phyloP scores from a whole-genome alignment of 2,888 invertebrate species.

The Meta bourneti region DNA sequence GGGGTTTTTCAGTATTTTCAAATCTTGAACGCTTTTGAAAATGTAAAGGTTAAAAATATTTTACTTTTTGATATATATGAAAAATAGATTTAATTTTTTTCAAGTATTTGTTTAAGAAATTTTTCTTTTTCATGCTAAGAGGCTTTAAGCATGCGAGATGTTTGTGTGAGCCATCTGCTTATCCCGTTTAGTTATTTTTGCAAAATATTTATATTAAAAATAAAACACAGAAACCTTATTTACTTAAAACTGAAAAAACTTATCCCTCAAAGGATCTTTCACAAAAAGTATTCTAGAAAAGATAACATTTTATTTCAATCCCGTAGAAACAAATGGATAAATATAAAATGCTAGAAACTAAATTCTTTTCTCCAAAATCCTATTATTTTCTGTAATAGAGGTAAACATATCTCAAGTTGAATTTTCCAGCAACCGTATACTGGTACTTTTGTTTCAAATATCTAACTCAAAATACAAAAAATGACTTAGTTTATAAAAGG shows the following conservation, averaged over 20 bases:
- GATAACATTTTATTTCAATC: not conserved
- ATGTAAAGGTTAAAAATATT: no score
- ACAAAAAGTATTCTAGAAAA: not conserved
- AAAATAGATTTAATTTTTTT: no score
- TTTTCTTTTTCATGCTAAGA: no score
- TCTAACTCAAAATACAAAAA: not conserved
- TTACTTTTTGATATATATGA: no score
- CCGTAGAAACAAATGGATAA: not conserved
- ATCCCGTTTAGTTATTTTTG: not conserved
- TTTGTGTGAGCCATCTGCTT: no score
- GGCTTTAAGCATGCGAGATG: no score
- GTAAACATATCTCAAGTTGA: constrained; percentile 15
- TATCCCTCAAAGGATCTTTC: not conserved
- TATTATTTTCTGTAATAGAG: constrained; percentile 30
- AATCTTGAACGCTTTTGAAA: no score
- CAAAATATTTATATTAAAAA: not conserved
- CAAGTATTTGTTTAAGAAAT: no score
- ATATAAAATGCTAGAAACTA: not conserved
- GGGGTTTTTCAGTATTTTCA: no score
- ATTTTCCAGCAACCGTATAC: not conserved
- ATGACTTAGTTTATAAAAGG: not conserved
- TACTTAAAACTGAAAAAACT: not conserved
- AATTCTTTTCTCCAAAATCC: constrained; percentile 9
- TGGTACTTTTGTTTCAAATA: not conserved
- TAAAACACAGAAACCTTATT: not conserved